phyloP scores from a whole-genome alignment of 2,113 vertebrate species.

The Strix uralensis region DNA sequence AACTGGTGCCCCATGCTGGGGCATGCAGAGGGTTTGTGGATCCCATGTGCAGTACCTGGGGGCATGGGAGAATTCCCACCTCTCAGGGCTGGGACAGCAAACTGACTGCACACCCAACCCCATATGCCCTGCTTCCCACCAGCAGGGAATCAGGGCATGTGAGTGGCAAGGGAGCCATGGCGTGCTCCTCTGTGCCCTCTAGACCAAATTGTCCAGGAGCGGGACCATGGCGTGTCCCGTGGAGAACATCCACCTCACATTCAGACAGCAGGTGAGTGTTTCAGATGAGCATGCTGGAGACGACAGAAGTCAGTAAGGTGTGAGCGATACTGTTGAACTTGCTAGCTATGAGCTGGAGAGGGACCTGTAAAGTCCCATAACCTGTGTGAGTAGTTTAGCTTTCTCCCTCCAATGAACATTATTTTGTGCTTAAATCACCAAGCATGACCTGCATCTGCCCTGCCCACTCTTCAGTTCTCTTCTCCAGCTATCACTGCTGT shows the following conservation, averaged over 20 bases:
- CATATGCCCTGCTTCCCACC: not conserved
- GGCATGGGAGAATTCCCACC: fast-evolving
- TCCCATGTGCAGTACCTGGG: fast-evolving
- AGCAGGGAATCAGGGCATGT: fast-evolving
- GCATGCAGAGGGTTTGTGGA: not conserved
- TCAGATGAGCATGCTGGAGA: not conserved
- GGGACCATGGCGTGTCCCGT: not conserved
- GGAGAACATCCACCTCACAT: not conserved
- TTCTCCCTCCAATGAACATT: not conserved
- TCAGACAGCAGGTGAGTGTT: fast-evolving
- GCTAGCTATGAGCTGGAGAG: not conserved
- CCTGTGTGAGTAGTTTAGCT: not conserved
- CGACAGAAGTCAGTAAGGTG: not conserved
- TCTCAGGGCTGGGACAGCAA: not conserved
- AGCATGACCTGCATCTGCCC: not conserved
- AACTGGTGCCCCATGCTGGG: fast-evolving
- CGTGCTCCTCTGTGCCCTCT: fast-evolving
- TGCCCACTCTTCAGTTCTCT: not conserved
- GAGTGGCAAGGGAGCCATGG: not conserved
- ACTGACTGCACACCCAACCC: fast-evolving
- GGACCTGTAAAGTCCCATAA: not conserved
- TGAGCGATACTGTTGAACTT: fast-evolving
- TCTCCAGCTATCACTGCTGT: not conserved
- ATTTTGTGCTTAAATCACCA: not conserved
- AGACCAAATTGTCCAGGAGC: not conserved